Conservation (phyloP, 2,113 vertebrate genomes). For the Corythornis vintsioides region DNA sequence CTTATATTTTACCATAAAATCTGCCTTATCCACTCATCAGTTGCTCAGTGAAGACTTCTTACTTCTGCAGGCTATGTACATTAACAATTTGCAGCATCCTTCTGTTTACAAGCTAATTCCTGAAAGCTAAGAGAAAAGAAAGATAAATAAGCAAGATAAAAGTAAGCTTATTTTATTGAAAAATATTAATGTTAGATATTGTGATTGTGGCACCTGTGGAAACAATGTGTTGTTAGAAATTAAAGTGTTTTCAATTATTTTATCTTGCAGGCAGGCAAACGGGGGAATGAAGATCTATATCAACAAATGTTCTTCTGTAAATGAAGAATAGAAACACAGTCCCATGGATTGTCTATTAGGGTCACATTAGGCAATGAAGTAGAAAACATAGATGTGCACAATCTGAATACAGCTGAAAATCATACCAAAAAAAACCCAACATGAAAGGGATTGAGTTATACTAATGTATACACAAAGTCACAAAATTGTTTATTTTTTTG, state of each 20-base stretch:
- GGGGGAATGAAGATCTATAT: background rate
- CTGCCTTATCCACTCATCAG: background rate
- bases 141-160: background rate
- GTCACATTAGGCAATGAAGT: background rate
- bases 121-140: background rate
- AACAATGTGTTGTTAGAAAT: background rate
- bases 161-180: background rate
- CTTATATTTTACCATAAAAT: background rate
- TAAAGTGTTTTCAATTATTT: background rate
- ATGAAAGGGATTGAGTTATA: background rate
- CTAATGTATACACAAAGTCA: background rate
- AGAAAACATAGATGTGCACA: background rate
- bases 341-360: background rate
- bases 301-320: background rate
- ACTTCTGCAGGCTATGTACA: background rate
- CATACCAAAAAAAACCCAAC: fast-evolving
- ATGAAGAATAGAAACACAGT: background rate
- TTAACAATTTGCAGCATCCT: background rate
- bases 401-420: background rate
- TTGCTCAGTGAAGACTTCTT: background rate
- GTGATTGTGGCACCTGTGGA: background rate
- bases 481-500: fast-evolving
- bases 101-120: background rate
- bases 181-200: background rate
- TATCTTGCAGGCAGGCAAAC: background rate